Evolutionary conservation across 2,888 invertebrate species (phyloP), one percentile per base, ranked within the genome.

Genomic region (Tortricodes alternella): DNA sequence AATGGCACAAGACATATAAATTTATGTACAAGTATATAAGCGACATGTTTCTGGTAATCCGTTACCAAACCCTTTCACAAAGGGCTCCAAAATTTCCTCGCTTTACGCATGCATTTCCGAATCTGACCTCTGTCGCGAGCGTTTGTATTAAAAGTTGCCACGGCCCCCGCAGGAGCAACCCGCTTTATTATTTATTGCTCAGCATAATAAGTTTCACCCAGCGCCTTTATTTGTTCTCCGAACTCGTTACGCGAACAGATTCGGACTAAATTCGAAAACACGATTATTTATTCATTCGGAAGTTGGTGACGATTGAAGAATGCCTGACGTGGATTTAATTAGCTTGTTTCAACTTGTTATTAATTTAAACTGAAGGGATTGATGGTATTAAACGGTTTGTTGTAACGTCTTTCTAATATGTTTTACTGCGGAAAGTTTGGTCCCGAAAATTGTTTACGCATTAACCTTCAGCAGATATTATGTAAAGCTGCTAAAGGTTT

Each of bases 121-220:
- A 24, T 41, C 41, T 41, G 41, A 41, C 41, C 41, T 41, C 41
- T 41, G 41, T 41, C 41, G 41, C 24, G 23, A 23, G 16, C 41
- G 16, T 41, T 41, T 41, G 41, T 41, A 41, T 41, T 41, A 41
- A 41, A 41, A 41, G 41, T 41, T 41, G 41, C 41, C 41, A 41
- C 7, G 34, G 41, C 41, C 41, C 41, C 41, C 41, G 23, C 41
- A 23, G 41, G 41, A 23, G 41, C 41, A 66, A 63, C 67, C 64
- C 75, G 77, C 75, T 88, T 80, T 88, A 89, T 89, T 89, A 89
- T 89, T 89, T 89, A 89, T 89, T 83, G 80, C 84, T 70, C 58
- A 62, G 74, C 73, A 75, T 85, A 85, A 87, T 83, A 85, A 85
- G 78, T 81, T 80, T 71, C 69, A 63, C 59, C 62, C 56, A 35